Base-by-base conservation (phyloP, 2,113 vertebrate species). In the Poeciliopsis retropinna region DNA sequence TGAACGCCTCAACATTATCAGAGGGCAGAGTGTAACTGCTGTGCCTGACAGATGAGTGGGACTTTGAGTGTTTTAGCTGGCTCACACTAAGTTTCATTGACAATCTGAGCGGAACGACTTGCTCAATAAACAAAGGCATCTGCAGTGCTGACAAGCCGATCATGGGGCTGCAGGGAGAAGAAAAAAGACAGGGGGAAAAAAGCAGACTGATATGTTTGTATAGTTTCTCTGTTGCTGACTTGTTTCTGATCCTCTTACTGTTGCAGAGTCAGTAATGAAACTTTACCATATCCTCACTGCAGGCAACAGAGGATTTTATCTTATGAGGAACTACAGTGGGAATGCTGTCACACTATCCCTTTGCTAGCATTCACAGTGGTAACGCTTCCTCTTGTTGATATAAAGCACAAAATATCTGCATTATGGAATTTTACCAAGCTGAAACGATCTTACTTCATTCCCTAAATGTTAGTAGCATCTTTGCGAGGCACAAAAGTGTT, bases 71-170 rank as follows among this genome's bases (percentile, higher is more conserved):
- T 82, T 79, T 82, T 75, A 79, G 70, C 74, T 70, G 57, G 71
- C 73, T 75, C 79, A 51, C 77, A 81, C 82, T 79, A 83, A 84
- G 79, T 88, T 92, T 87, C 76, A 92, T 86, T 91, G 92, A 91
- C 91, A 81, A 83, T 79, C 84, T 76, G 51, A 85, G 64, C 47
- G 14, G 73, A 73, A 78, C 30, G 41, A 85, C 78, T 82, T 72
- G 76, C 73, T 79, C 77, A 60, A 75, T 74, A 91, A 91, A 91
- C 54, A 61, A 86, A 85, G 80, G 67, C 71, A 78, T 85, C 82
- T 44, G 75, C 85, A 85, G 85, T 61, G 87, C 78, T 88, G 85
- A 85, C 84, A 92, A 78, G 78, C 78, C 82, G 78, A 93, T 94
- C 89, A 92, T 82, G 87, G 89, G 82, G 83, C 32, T 61, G 79